A percentile compares a stretch with the other conserved stretches of the same genome.
These are phyloP conservation scores for Trogon surrucura DNA, from an alignment of 2,113 vertebrate species.

Conservation along the genomic window DNA sequence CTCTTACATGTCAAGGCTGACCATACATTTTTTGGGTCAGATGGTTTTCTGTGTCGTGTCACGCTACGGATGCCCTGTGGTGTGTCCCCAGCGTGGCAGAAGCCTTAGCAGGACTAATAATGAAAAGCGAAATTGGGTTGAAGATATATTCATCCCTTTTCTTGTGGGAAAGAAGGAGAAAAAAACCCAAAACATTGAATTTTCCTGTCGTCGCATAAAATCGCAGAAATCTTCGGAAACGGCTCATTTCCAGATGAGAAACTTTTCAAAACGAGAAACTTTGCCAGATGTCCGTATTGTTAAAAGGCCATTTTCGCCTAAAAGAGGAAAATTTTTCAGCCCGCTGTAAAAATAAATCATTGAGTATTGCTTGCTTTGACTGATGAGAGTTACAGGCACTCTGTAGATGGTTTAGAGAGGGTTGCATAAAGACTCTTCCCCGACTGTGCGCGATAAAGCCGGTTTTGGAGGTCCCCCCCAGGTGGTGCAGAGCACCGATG, in stretches of 20 bases:
- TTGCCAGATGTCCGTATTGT: background rate
- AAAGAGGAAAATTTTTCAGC: background rate
- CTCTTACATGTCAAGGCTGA: background rate
- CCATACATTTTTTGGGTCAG: background rate
- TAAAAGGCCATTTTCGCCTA: slow-evolving; percentile 25
- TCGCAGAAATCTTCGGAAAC: background rate
- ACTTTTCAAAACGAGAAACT: background rate
- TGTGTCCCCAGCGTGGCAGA: fast-evolving
- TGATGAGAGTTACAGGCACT: background rate
- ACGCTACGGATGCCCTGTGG: background rate
- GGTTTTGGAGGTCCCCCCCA: background rate
- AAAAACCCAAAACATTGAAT: fast-evolving
- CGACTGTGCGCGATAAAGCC: background rate
- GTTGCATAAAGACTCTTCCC: background rate
- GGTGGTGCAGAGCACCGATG: background rate
- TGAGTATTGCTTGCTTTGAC: background rate
- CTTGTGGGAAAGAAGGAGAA: background rate
- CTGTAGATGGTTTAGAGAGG: background rate
- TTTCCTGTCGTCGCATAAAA: background rate
- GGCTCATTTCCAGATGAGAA: background rate
- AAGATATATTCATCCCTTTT: background rate
- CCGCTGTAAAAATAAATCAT: slow-evolving; percentile 9
- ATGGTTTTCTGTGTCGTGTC: fast-evolving
- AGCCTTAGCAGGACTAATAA: background rate
- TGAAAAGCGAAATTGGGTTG: background rate